phyloP scores from a whole-genome alignment of 2,797 vertebrate species.

The Tinamus major region DNA sequence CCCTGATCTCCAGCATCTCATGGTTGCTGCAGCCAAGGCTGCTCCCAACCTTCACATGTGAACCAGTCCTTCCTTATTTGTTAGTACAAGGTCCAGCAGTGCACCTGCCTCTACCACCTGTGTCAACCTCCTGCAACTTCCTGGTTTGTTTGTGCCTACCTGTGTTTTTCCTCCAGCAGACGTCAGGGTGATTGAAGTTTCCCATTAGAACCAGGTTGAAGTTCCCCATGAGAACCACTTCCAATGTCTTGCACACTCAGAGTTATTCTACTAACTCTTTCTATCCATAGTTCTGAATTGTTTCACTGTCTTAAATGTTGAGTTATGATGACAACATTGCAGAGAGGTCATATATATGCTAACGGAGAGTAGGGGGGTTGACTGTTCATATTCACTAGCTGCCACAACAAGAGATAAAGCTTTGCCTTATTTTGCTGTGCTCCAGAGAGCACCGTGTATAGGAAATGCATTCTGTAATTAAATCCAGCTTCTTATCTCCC shows the following conservation, averaged over 20 bases:
- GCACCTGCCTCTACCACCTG: too few species aligned
- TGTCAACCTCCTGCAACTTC: too few species aligned
- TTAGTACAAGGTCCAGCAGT: too few species aligned
- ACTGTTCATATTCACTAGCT: neutral
- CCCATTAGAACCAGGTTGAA: too few species aligned
- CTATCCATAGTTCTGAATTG: neutral
- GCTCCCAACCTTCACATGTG: too few species aligned
- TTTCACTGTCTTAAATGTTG: neutral
- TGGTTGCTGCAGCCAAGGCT: too few species aligned
- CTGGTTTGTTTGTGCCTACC: too few species aligned
- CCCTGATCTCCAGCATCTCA: too few species aligned
- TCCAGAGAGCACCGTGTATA: neutral
- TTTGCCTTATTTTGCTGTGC: neutral
- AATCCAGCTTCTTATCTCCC: conserved; percentile 6
- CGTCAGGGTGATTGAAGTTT: too few species aligned
- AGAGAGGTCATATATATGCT: neutral
- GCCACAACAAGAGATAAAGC: neutral
- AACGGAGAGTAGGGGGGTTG: neutral
- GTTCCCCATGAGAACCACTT: too few species aligned
- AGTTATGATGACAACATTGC: neutral
- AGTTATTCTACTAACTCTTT: neutral
- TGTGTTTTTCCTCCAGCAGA: too few species aligned
- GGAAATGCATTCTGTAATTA: neutral
- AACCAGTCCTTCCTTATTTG: too few species aligned
- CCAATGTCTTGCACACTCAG: neutral